Evolutionary conservation across 1,140 invertebrate genomes (phyloP), one percentile per base, ranked within the genome.

Genomic region (Habropoda laboriosa): DNA sequence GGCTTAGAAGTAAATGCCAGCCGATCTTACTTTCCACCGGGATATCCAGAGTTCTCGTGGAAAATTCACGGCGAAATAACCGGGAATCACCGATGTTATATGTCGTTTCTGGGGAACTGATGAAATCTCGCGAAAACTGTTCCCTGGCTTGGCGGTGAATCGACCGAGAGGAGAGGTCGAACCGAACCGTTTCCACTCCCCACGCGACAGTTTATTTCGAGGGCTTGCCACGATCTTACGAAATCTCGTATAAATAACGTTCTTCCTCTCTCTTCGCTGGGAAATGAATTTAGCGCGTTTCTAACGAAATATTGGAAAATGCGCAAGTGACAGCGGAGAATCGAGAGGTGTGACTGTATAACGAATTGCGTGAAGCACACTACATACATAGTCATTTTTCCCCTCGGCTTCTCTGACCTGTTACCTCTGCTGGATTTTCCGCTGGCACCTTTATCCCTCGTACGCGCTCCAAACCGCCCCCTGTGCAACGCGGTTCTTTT

Each of bases 61-160:
- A 57, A 45, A 67, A 67, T 45, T 21, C 42, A 18, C 57, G 30
- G 18, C 21, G 49, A 27, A 49, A 75, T 58, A 63, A 49, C n/a
- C 40, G 51, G 38, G 53, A 77, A 81, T 55, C 35, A 32, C 24
- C 73, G 27, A 45, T 35, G 73, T 18, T 66, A 12, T 75, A 49
- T 51, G 51, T 27, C 51, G 45, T 38, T n/a, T 47, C 35, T 18
- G 27, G 18, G 6, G 27, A 49, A 57, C 16, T 57, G 53, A 80
- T 72, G 51, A 70, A 83, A 81, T 83, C 79, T 81, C 68, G 61
- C 55, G 72, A 72, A 58, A 61, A 66, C 27, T 32, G 51, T n/a
- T 35, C 30, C 64, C 40, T 47, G 70, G 38, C 49, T 21, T 45
- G 27, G 45, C n/a, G 49, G 53, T 53, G 68, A 76, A 80, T 81